Evolutionary conservation across 2,797 vertebrate genomes (phyloP).

Genomic region (Eidolon dupreanum): DNA sequence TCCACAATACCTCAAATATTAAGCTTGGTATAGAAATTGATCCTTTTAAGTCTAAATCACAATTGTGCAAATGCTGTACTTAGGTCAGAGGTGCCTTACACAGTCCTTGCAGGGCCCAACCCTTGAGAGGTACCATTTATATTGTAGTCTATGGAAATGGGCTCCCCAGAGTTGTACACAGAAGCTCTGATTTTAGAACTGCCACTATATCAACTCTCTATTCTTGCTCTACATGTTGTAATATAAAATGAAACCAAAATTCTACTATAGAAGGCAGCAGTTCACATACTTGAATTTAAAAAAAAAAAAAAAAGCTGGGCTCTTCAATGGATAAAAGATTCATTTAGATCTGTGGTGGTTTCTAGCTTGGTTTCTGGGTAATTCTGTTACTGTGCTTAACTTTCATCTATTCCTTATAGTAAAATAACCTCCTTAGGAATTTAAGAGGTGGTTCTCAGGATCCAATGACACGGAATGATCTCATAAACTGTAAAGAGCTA

Average conservation of each 20-base stretch:
- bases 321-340: background rate
- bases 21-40: background rate
- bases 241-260: background rate
- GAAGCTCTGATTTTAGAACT: background rate
- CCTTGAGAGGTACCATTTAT: background rate
- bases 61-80: background rate
- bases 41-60: background rate
- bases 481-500: background rate
- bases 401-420: background rate
- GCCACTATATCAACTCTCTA: background rate
- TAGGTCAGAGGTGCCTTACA: background rate
- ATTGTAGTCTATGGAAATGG: background rate
- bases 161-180: background rate
- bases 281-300: background rate
- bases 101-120: rapidly evolving
- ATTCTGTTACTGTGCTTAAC: background rate
- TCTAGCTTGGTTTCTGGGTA: background rate
- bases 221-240: background rate
- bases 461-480: background rate
- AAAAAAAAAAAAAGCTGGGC: background rate
- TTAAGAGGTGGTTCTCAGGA: background rate
- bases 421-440: background rate
- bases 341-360: background rate
- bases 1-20: background rate
- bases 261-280: background rate